Evolutionary conservation across 2,888 invertebrate genomes (phyloP).

Genomic region (Pristionchus mayeri): DNA sequence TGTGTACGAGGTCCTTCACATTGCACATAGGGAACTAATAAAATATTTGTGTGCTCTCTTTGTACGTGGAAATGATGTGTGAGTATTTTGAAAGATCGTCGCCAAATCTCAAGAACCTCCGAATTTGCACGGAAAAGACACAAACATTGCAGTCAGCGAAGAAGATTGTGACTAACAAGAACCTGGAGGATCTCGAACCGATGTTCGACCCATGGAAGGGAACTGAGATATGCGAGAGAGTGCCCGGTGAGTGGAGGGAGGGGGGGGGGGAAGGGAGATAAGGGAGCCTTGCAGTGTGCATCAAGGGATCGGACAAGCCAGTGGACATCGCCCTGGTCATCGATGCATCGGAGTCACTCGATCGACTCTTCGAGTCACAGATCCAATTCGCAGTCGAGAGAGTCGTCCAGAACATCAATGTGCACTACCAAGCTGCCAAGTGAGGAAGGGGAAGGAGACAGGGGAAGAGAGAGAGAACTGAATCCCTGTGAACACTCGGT

Average conservation of each 20-base stretch:
- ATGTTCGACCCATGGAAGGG: conserved; percentile 71
- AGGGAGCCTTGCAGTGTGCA: conserved; percentile 60
- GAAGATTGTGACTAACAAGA: conserved; percentile 73
- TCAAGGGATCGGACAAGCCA: conserved; percentile 74
- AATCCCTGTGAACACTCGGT: neutral
- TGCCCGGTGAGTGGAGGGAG: conserved; percentile 60
- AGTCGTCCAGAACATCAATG: conserved; percentile 71
- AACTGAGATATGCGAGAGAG: conserved; percentile 73
- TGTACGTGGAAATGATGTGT: neutral
- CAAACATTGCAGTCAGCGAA: conserved; percentile 54
- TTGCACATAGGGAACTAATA: neutral
- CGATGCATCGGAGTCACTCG: conserved; percentile 74
- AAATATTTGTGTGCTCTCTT: neutral
- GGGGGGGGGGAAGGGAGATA: conserved; percentile 18
- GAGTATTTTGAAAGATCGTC: too few relatives aligned
- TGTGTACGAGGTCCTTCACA: too few relatives aligned
- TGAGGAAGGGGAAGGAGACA: neutral
- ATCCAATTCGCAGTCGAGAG: conserved; percentile 69
- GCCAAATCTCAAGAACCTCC: too few relatives aligned
- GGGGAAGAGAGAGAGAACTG: neutral
- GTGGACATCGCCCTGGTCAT: conserved; percentile 72
- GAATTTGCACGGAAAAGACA: neutral
- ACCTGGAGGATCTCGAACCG: conserved; percentile 68
- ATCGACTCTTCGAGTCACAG: conserved; percentile 70
- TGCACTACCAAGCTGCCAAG: conserved; percentile 74